These are phyloP conservation scores for Tetranychus cinnabarinus DNA, from an alignment of 1,140 invertebrate genomes.

Conservation along the genomic window DNA sequence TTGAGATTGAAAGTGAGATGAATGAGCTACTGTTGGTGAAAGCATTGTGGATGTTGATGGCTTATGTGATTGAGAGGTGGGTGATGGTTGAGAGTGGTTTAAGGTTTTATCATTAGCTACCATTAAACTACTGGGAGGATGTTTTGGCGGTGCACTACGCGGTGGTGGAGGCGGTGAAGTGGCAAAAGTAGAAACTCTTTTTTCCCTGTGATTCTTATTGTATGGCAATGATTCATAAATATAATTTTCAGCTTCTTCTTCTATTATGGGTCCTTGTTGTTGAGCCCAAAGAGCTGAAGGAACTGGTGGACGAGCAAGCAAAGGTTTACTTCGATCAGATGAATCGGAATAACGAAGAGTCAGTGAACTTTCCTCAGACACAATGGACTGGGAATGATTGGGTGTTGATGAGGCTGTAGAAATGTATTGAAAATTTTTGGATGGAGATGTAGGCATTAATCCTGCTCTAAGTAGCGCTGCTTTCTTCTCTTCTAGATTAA, in stretches of 20 bases:
- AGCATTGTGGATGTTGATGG: neutral
- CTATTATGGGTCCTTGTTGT: conserved; percentile 6
- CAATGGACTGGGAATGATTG: neutral
- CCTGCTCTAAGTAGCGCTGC: neutral
- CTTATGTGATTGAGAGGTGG: neutral
- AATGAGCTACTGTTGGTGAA: neutral
- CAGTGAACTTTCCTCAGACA: conserved; percentile 7
- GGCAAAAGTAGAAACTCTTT: neutral
- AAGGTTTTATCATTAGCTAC: neutral
- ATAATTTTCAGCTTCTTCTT: conserved; percentile 8
- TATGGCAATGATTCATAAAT: conserved; percentile 8
- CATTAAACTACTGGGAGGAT: neutral
- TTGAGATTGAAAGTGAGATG: neutral
- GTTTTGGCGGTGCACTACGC: neutral
- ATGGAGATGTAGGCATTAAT: conserved; percentile 1
- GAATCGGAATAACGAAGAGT: conserved; percentile 7
- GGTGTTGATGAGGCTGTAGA: neutral
- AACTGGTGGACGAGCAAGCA: conserved; percentile 3
- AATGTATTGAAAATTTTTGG: conserved; percentile 9
- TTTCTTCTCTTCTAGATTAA: conserved; percentile 12
- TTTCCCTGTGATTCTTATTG: conserved; percentile 11
- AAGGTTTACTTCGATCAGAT: conserved; percentile 2
- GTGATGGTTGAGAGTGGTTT: neutral
- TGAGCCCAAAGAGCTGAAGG: conserved; percentile 5
- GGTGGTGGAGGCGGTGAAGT: neutral